A percentile compares a stretch with the other conserved stretches of the same genome.
These are phyloP conservation scores for Perdix hodgsoniae DNA, from an alignment of 2,797 vertebrate genomes.

Conservation along the genomic window DNA sequence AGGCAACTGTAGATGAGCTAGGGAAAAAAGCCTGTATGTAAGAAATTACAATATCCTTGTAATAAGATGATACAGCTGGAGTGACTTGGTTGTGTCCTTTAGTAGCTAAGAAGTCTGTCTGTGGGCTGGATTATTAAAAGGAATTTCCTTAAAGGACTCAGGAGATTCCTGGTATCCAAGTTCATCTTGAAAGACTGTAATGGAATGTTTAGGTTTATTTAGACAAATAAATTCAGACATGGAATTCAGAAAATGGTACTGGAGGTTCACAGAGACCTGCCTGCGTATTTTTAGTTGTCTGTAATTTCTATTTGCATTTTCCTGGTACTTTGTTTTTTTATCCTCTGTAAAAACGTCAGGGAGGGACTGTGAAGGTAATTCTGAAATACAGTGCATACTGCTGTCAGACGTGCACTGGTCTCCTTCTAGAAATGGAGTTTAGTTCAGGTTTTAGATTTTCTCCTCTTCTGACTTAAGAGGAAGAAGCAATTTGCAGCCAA, in stretches of 20 bases:
- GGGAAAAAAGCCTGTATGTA: not conserved
- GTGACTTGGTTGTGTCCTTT: not conserved
- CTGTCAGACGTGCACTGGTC: not conserved
- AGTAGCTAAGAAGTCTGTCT: constrained; percentile 27
- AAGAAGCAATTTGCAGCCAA: not conserved
- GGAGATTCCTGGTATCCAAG: constrained; percentile 51
- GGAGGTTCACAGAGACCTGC: not conserved
- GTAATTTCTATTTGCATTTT: not conserved
- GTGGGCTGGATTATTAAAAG: constrained; percentile 47
- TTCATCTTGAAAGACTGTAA: not conserved
- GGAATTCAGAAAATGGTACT: not conserved
- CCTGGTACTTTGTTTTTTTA: not conserved
- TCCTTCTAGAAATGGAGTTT: not conserved
- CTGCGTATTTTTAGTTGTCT: not conserved
- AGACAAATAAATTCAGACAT: not conserved
- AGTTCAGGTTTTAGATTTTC: not conserved
- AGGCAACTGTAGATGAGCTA: not conserved
- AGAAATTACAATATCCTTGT: not conserved
- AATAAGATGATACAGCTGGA: constrained; percentile 15
- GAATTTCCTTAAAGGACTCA: constrained; percentile 59
- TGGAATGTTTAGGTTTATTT: constrained; percentile 22
- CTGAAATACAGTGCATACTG: not conserved
- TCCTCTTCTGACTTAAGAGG: not conserved
- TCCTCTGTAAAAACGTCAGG: not conserved
- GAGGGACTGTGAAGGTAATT: not conserved